These are phyloP conservation scores for Agrotis puta DNA, from an alignment of 2,888 invertebrate species.

Conservation along the genomic window DNA sequence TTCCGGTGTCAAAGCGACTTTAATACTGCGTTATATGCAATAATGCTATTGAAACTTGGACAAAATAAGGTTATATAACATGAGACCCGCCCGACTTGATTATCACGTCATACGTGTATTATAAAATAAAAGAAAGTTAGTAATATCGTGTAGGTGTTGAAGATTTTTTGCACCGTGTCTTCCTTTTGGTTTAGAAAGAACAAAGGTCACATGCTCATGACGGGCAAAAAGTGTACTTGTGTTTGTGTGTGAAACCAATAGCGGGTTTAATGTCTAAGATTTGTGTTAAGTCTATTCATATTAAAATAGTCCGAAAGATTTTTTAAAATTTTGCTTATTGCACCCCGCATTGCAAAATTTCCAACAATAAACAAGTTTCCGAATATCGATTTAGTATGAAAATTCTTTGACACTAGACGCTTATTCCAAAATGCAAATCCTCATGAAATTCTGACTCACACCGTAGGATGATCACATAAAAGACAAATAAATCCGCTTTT, in stretches of 20 bases:
- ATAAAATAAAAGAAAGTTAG: constrained; percentile 56
- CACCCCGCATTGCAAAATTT: too few species aligned
- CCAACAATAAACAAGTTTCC: neutral
- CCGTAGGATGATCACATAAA: constrained; percentile 27
- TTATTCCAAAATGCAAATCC: constrained; percentile 6
- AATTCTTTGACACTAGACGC: constrained; percentile 1
- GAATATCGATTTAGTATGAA: neutral
- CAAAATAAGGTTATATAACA: constrained; percentile 50
- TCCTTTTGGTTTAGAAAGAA: neutral
- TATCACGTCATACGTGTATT: constrained; percentile 48
- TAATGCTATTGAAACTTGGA: constrained; percentile 34
- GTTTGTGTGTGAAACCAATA: neutral
- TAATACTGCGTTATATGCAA: constrained; percentile 28
- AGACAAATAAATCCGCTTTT: constrained; percentile 37
- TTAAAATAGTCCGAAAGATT: too few species aligned
- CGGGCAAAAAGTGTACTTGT: constrained; percentile 4
- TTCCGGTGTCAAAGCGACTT: constrained; percentile 46
- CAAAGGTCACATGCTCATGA: constrained; percentile 11
- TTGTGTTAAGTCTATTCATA: neutral
- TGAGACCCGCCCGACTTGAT: constrained; percentile 38
- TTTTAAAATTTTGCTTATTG: too few species aligned
- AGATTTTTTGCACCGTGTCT: neutral
- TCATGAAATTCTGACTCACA: constrained; percentile 23
- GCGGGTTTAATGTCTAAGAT: neutral
- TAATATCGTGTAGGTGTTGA: constrained; percentile 17